Conservation (phyloP, 2,113 vertebrate species). For the Caretta caretta region DNA sequence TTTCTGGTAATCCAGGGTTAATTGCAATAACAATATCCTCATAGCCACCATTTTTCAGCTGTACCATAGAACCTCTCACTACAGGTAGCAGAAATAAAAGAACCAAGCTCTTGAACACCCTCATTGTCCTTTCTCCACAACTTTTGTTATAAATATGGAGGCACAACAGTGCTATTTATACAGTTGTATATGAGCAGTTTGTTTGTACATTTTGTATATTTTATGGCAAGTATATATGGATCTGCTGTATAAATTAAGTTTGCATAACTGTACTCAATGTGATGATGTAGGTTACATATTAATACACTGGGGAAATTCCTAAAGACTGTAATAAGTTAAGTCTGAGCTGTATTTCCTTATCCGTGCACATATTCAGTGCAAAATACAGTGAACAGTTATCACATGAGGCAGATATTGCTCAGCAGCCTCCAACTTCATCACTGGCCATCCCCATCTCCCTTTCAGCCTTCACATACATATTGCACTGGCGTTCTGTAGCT, state of each 20-base stretch:
- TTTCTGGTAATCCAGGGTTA: constrained; percentile 69
- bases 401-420: not conserved
- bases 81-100: constrained; percentile 55
- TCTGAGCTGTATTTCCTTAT: not conserved
- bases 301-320: not conserved
- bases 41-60: constrained; percentile 75
- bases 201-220: not conserved
- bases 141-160: not conserved
- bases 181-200: not conserved
- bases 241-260: not conserved
- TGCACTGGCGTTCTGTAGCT: not conserved
- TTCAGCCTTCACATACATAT: not conserved
- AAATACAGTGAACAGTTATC: not conserved
- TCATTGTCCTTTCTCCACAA: not conserved
- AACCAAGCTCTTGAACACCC: not conserved
- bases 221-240: not conserved
- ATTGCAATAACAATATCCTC: constrained; percentile 79
- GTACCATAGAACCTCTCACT: constrained; percentile 54
- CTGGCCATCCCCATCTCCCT: not conserved
- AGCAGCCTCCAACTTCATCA: not conserved
- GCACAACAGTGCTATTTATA: not conserved
- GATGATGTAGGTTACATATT: not conserved
- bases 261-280: not conserved
- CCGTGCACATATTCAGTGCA: not conserved
- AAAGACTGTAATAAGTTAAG: too few species aligned